Base-by-base conservation (phyloP, 2,797 vertebrate species). In the Paramormyrops hopkinsi region DNA sequence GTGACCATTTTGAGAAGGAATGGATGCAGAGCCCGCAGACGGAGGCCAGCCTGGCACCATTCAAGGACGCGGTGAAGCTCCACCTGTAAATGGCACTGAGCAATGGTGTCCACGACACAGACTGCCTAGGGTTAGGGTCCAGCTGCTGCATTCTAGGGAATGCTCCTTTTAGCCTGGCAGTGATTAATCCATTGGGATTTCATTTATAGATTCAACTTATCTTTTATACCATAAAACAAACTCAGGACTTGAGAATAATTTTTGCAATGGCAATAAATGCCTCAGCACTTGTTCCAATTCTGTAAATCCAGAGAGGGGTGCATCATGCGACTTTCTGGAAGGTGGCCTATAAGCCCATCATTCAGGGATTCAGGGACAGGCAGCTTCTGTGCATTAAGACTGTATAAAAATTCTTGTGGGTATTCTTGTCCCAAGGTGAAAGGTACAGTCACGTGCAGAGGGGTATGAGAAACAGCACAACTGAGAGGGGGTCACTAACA, bases 131-230 rank as follows among this genome's bases (percentile, higher is more conserved):
- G 41, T 59, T 48, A 56, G 19, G 79, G 46, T 5, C 11, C 79
- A 89, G 46, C 83, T 73, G 86, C 25, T 59, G 51, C 86, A 44
- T 62, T 87, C 53, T 59, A 33, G 53, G 51, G 4, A 87, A 37
- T 6, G 14, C 88, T 88, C 19, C n/a, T 85, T 25, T 89, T 69
- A 65, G 85, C 89, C 86, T 91, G 92, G 91, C 92, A 91, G 91
- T 90, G 91, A 91, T 90, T 89, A 59, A n/a, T 50, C 51, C 41
- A 65, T 53, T 69, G 19, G 56, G 46, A 29, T 73, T 76, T 29
- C 73, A 6, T 46, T 2, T 53, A 29, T 56, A 37, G 7, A n/a
- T 87, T 56, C 33, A 37, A 29, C 29, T 87, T 87, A 33, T 17
- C 14, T 87, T 19, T 54, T 41, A 19, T 37, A 8, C n/a, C 22